phyloP scores from a whole-genome alignment of 2,797 vertebrate genomes.

The Thaleichthys pacificus region DNA sequence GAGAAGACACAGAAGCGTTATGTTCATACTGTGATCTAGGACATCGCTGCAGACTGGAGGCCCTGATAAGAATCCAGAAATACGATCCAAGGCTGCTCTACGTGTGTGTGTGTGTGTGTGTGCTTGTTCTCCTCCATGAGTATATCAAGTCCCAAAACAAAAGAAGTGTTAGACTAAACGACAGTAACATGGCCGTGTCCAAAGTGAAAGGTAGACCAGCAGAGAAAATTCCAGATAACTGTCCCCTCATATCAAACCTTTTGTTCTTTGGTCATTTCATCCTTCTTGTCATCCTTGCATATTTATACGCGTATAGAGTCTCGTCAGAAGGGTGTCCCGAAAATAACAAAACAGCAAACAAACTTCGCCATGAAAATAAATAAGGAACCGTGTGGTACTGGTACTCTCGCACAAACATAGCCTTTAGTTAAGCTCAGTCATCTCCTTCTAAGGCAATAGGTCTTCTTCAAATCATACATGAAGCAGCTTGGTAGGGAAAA shows the following conservation, averaged over 20 bases:
- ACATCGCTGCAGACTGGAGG: conserved; percentile 50
- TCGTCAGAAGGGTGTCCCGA: conserved; percentile 54
- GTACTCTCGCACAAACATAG: conserved; percentile 63
- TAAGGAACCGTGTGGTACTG: conserved; percentile 66
- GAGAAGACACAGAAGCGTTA: conserved; percentile 42
- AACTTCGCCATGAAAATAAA: conserved; percentile 65
- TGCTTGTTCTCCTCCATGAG: conserved; percentile 48
- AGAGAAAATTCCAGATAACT: conserved; percentile 53
- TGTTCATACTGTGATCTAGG: conserved; percentile 38
- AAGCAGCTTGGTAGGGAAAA: conserved; percentile 53
- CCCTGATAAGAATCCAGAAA: conserved; percentile 60
- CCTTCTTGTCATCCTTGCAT: conserved; percentile 73
- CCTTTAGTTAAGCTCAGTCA: conserved; percentile 47
- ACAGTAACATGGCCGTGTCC: conserved; percentile 64
- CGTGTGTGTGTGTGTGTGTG: conserved; percentile 3
- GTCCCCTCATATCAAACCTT: conserved; percentile 65
- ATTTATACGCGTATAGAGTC: conserved; percentile 58
- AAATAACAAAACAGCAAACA: conserved; percentile 36
- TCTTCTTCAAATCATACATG: conserved; percentile 58
- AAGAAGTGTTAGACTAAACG: conserved; percentile 40
- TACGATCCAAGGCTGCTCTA: conserved; percentile 51
- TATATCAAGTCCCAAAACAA: conserved; percentile 39
- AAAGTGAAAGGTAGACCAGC: conserved; percentile 35
- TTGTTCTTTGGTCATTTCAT: conserved; percentile 82
- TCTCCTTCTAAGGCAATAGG: conserved; percentile 74